phyloP scores from a whole-genome alignment of 2,888 invertebrate genomes.

The Amphipyra tragopoginis region DNA sequence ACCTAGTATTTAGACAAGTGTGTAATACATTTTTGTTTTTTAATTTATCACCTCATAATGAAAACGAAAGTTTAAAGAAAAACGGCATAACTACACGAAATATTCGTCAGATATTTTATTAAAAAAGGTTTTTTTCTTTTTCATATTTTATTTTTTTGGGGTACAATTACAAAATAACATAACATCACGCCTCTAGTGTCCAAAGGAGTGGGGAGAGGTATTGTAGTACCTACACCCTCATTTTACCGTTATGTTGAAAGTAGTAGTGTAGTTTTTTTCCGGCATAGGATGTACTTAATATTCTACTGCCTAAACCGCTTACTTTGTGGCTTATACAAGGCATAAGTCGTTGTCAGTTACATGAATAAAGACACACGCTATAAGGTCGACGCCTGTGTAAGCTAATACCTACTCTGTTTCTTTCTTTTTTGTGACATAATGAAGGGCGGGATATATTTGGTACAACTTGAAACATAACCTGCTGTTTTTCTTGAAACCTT shows the following conservation, averaged over 20 bases:
- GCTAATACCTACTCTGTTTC: conserved; percentile 43
- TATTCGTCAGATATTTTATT: no score
- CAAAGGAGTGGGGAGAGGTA: no score
- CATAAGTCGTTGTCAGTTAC: conserved; percentile 35
- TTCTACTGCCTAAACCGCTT: conserved; percentile 16
- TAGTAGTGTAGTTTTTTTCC: no score
- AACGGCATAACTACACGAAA: no score
- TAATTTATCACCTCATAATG: neutral
- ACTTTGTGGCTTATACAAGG: conserved; percentile 20
- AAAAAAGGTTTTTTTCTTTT: no score
- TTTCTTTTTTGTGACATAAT: conserved; percentile 40
- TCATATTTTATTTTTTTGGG: no score
- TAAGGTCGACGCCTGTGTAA: conserved; percentile 52
- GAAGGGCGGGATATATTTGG: conserved; percentile 36
- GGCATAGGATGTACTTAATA: neutral
- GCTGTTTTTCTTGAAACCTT: conserved; percentile 25
- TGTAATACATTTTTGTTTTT: conserved; percentile 5
- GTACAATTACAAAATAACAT: no score
- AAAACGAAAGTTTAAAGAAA: no score
- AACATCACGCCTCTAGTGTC: no score
- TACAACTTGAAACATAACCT: conserved; percentile 20
- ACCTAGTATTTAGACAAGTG: conserved; percentile 27
- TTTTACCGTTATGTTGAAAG: no score
- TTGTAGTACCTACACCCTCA: no score
- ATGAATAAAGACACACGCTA: conserved; percentile 33